Base-by-base conservation (phyloP, 2,113 vertebrate genomes). In the Pomatorhinus ruficollis region DNA sequence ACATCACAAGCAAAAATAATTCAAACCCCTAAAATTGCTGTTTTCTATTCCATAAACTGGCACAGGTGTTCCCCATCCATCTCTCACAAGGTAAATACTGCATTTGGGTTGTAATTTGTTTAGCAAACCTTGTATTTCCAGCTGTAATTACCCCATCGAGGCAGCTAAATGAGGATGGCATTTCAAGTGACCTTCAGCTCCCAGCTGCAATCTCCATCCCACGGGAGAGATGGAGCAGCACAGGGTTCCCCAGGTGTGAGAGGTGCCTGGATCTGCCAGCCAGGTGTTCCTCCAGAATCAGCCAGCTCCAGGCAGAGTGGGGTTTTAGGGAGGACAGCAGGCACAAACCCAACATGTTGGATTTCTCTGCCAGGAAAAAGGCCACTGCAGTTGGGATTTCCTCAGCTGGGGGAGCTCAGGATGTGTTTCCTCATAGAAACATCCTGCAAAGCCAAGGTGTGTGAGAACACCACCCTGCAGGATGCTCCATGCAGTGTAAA, bases 141-240 rank as follows among this genome's bases (percentile, higher is more conserved):
- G 81, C 64, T 56, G 31, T 87, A 87, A 97, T 94, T 95, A 94
- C 52, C 70, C 52, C 57, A 89, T 68, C 9, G 53, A 79, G 50
- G 63, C 89, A 87, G 28, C 59, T 49, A 44, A 87, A 54, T 24
- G 64, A 69, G 40, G 88, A 61, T 75, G 77, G 30, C 83, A 90
- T 89, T 89, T 93, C 39, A 63, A 70, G 47, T 64, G 89, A 91
- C 89, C 89, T 95, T 90, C 75, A 89, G 81, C 54, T 91, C 45
- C 33, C 92, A 95, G 83, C 90, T 96, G 89, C 74, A 80, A 24
- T 8, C 59, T 5, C 42, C 70, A 24, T 42, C 63, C 63, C 66
- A 4, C 0, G 3, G 65, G 53, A 53, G 33, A 44, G 56, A 5
- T 11, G 15, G 64, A 39, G 42, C 37, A 75, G 57, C 25, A 11